These are phyloP conservation scores for Tipula confusa DNA, from an alignment of 2,888 invertebrate species.

Conservation along the genomic window DNA sequence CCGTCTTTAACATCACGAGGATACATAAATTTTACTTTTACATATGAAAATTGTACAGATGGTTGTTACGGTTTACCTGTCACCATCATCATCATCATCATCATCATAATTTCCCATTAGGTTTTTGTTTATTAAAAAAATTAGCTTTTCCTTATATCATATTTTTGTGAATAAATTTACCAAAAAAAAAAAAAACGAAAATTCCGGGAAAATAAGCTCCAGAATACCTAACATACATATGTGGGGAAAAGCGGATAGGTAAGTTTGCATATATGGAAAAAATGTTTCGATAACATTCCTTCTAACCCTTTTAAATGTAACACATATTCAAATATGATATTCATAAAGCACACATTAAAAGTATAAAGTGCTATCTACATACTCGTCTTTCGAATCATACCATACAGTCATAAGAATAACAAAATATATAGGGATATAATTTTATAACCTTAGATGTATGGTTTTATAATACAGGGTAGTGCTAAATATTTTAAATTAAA, in stretches of 20 bases:
- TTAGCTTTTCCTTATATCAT: not conserved
- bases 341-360: constrained; percentile 1
- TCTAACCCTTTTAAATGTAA: constrained; percentile 9
- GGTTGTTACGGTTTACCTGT: not conserved
- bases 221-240: not conserved
- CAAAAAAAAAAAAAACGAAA: not conserved
- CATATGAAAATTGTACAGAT: not conserved
- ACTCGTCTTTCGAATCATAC: not conserved
- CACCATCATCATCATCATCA: not conserved
- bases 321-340: not conserved
- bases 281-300: not conserved
- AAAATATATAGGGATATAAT: not conserved
- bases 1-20: too few relatives aligned
- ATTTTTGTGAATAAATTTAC: not conserved
- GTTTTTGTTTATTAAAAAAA: not conserved
- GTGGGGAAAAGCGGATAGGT: not conserved
- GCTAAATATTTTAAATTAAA: not conserved
- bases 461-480: not conserved
- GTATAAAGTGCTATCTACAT: not conserved
- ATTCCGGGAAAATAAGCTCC: not conserved
- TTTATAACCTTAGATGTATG: constrained; percentile 1
- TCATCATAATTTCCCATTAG: not conserved
- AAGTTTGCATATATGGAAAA: not conserved
- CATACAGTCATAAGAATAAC: not conserved
- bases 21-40: too few relatives aligned